A percentile compares a stretch with the other conserved stretches of the same genome.
These are phyloP conservation scores for Pollachius pollachius DNA, from an alignment of 2,113 vertebrate genomes.

Conservation along the genomic window DNA sequence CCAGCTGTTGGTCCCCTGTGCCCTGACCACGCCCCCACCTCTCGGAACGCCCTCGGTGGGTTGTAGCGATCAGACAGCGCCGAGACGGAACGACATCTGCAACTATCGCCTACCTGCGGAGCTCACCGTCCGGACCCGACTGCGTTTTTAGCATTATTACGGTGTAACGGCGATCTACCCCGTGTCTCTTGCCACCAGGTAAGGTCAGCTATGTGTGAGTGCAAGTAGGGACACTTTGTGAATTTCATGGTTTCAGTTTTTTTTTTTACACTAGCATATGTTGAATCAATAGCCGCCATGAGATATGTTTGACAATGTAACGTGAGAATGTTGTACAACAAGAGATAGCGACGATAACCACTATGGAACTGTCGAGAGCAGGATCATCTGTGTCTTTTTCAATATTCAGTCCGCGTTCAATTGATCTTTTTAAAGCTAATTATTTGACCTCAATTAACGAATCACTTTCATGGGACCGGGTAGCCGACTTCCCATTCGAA, in stretches of 20 bases:
- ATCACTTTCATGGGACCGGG: background rate
- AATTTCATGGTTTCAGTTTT: background rate
- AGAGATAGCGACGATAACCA: background rate
- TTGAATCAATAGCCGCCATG: background rate
- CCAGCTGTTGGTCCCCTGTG: background rate
- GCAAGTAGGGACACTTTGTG: background rate
- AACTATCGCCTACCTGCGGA: background rate
- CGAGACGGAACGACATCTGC: background rate
- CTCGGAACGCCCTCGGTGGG: background rate
- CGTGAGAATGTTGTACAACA: background rate
- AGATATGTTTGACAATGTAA: background rate
- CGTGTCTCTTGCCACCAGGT: background rate
- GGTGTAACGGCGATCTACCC: background rate
- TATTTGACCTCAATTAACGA: background rate
- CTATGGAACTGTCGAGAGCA: no score
- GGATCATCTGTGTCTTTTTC: no score
- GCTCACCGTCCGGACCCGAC: background rate
- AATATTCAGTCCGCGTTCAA: background rate
- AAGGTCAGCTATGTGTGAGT: background rate
- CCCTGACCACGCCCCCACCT: conserved; percentile 1
- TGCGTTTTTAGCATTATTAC: background rate
- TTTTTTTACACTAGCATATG: conserved; percentile 1
- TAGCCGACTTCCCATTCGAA: background rate
- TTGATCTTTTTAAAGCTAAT: background rate
- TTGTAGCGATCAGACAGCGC: background rate